A percentile compares a stretch with the other conserved stretches of the same genome.
Evolutionary conservation across 2,888 invertebrate genomes (phyloP).

Genomic region (Aphrophora alni): DNA sequence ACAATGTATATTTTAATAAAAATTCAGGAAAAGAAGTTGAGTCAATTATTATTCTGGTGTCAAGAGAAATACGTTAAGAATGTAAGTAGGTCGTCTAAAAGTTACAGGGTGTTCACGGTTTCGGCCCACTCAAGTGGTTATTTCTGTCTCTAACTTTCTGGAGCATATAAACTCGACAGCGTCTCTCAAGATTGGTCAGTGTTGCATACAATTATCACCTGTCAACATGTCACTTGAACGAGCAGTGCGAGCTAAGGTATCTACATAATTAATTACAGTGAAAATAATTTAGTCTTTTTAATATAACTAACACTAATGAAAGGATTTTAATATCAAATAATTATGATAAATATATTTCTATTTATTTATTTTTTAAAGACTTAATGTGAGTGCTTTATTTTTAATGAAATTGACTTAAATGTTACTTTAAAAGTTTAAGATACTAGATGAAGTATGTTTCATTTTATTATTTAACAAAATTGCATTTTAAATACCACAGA

Average conservation of each 20-base stretch:
- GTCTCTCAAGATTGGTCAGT: background rate
- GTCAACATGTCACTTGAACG: slow-evolving; percentile 85
- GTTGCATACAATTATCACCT: slow-evolving; percentile 9
- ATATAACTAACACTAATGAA: too few species aligned
- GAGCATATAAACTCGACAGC: background rate
- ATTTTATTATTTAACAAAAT: too few species aligned
- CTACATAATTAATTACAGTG: slow-evolving; percentile 54
- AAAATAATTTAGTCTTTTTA: background rate
- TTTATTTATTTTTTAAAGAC: too few species aligned
- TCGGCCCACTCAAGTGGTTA: background rate
- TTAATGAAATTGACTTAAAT: too few species aligned
- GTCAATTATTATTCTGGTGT: slow-evolving; percentile 2
- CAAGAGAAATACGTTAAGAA: slow-evolving; percentile 2
- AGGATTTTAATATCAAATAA: too few species aligned
- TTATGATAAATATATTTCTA: too few species aligned
- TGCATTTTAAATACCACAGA: too few species aligned
- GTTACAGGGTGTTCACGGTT: background rate
- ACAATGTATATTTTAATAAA: background rate
- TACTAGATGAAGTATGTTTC: too few species aligned
- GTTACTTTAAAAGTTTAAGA: too few species aligned
- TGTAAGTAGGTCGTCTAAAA: slow-evolving; percentile 2
- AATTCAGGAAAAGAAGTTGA: background rate
- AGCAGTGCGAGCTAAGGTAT: slow-evolving; percentile 89
- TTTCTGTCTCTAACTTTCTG: background rate
- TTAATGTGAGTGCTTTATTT: too few species aligned